Conservation (phyloP, 2,113 vertebrate genomes). For the Heterochromis multidens region DNA sequence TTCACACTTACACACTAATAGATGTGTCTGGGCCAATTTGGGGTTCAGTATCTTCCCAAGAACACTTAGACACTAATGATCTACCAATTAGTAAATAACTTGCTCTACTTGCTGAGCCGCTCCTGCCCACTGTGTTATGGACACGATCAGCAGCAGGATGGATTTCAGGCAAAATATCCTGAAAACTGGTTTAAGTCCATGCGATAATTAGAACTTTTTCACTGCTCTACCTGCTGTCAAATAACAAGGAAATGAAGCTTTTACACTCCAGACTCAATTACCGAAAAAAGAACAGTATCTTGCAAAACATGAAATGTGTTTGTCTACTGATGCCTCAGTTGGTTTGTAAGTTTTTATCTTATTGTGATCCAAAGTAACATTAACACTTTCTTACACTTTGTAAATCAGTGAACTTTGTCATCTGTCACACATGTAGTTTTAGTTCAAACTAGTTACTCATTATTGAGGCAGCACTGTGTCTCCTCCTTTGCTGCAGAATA, state of each 20-base stretch:
- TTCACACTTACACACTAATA: accelerated
- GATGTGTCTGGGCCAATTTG: not conserved
- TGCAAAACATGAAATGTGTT: not conserved
- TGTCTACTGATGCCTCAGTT: too few species aligned
- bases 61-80: accelerated
- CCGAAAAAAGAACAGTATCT: not conserved
- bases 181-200: not conserved
- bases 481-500: too few species aligned
- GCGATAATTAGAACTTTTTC: not conserved
- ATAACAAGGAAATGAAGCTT: not conserved
- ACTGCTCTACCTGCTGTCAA: not conserved
- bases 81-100: not conserved
- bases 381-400: too few species aligned
- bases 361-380: too few species aligned
- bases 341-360: too few species aligned
- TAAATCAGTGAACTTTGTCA: too few species aligned
- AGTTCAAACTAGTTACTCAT: too few species aligned
- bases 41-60: accelerated
- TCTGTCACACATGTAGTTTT: too few species aligned
- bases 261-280: not conserved
- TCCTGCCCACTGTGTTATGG: not conserved
- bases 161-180: accelerated
- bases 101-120: too few species aligned
- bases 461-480: too few species aligned
- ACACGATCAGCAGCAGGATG: not conserved